Conservation (phyloP, 2,888 invertebrate species). For the Serrognathus titanus region DNA sequence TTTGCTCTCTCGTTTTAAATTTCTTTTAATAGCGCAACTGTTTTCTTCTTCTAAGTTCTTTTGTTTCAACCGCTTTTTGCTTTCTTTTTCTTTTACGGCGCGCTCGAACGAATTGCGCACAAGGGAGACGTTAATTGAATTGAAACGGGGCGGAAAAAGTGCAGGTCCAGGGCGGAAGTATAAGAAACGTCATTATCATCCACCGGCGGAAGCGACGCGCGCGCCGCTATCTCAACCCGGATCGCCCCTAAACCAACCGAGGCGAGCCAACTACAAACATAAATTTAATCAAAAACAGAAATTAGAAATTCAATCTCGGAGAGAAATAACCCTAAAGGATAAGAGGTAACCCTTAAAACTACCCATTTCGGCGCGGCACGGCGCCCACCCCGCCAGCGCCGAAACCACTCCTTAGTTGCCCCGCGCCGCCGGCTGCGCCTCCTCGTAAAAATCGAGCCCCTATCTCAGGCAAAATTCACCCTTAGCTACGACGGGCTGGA, state of each 20-base stretch:
- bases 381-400: constrained; percentile 17
- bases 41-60: too few species aligned
- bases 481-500: constrained; percentile 33
- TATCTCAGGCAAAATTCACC: constrained; percentile 44
- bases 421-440: constrained; percentile 27
- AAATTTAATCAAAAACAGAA: constrained; percentile 52
- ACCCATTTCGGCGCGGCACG: constrained; percentile 21
- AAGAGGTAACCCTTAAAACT: constrained; percentile 44
- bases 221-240: background rate
- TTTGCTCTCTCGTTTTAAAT: too few species aligned
- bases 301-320: constrained; percentile 51
- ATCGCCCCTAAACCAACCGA: constrained; percentile 4
- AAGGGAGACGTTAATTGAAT: too few species aligned
- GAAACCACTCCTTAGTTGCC: constrained; percentile 38
- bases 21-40: too few species aligned
- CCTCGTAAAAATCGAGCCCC: constrained; percentile 36
- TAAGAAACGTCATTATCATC: background rate
- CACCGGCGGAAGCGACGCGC: background rate
- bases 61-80: too few species aligned
- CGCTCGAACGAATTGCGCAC: too few species aligned
- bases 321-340: constrained; percentile 48
- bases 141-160: too few species aligned
- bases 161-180: too few species aligned
- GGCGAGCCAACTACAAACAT: constrained; percentile 23
- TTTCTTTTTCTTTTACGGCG: too few species aligned